phyloP scores from a whole-genome alignment of 2,113 vertebrate species.

The Pangasianodon gigas region DNA sequence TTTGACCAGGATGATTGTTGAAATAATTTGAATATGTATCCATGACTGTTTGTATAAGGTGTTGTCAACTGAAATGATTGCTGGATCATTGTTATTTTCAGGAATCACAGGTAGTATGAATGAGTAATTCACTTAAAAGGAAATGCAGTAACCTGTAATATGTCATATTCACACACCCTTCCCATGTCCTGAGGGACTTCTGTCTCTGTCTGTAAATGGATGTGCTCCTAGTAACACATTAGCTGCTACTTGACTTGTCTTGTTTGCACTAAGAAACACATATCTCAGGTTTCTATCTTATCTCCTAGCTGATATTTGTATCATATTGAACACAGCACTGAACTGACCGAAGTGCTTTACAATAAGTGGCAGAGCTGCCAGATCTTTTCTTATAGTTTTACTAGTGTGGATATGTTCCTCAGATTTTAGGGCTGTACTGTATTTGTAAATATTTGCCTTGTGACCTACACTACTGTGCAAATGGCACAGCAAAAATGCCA shows the following conservation, averaged over 20 bases:
- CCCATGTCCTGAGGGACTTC: constrained; percentile 1
- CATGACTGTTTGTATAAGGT: not conserved
- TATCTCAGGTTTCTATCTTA: not conserved
- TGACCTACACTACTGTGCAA: not conserved
- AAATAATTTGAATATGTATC: not conserved
- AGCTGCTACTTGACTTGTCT: not conserved
- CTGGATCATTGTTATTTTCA: not conserved
- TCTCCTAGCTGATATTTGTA: not conserved
- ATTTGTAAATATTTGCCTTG: not conserved
- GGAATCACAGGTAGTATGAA: not conserved
- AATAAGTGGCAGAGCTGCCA: not conserved
- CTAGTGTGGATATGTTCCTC: not conserved
- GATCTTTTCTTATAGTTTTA: not conserved
- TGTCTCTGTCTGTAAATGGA: not conserved
- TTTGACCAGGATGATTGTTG: not conserved
- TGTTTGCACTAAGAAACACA: not conserved
- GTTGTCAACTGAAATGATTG: not conserved
- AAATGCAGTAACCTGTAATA: not conserved
- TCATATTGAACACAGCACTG: not conserved
- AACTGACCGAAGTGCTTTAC: not conserved
- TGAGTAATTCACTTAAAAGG: not conserved
- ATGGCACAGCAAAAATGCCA: not conserved
- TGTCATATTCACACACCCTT: not conserved
- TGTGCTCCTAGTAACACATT: not conserved
- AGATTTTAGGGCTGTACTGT: not conserved